Conservation (phyloP, 2,888 invertebrate genomes). For the Zaprionus lineosus region DNA sequence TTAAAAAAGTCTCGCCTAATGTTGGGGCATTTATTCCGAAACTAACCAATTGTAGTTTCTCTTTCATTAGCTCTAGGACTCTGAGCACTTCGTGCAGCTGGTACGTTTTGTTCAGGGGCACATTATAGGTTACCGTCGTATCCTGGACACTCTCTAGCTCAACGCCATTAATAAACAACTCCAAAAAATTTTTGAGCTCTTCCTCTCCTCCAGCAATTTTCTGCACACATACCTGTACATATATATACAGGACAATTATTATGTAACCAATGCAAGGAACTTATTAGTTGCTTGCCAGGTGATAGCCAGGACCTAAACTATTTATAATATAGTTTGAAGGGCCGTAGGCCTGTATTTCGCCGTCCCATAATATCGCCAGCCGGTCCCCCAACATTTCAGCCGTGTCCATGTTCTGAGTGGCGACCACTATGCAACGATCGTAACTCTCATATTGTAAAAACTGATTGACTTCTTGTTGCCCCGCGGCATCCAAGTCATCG, state of each 20-base stretch:
- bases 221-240: slow-evolving; percentile 80
- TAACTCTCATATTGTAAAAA: slow-evolving; percentile 87
- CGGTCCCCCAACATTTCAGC: slow-evolving; percentile 92
- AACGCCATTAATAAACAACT: slow-evolving; percentile 85
- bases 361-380: slow-evolving; percentile 92
- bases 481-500: slow-evolving; percentile 92
- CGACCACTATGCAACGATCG: slow-evolving; percentile 90
- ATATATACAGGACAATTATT: neutral
- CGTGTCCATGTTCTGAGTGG: slow-evolving; percentile 94
- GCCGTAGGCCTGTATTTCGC: slow-evolving; percentile 89
- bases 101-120: slow-evolving; percentile 85
- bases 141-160: slow-evolving; percentile 86
- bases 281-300: slow-evolving; percentile 83
- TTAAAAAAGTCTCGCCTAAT: slow-evolving; percentile 92
- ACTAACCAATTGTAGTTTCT: slow-evolving; percentile 86
- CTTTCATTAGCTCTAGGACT: slow-evolving; percentile 85
- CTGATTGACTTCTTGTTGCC: slow-evolving; percentile 91
- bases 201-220: slow-evolving; percentile 82
- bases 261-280: neutral
- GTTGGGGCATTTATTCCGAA: slow-evolving; percentile 92
- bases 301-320: slow-evolving; percentile 91
- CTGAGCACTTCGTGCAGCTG: slow-evolving; percentile 86
- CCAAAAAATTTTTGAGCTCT: slow-evolving; percentile 85
- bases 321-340: slow-evolving; percentile 90
- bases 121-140: slow-evolving; percentile 87